Evolutionary conservation across 2,113 vertebrate genomes (phyloP).

Genomic region (Cyanoramphus novaezelandiae): DNA sequence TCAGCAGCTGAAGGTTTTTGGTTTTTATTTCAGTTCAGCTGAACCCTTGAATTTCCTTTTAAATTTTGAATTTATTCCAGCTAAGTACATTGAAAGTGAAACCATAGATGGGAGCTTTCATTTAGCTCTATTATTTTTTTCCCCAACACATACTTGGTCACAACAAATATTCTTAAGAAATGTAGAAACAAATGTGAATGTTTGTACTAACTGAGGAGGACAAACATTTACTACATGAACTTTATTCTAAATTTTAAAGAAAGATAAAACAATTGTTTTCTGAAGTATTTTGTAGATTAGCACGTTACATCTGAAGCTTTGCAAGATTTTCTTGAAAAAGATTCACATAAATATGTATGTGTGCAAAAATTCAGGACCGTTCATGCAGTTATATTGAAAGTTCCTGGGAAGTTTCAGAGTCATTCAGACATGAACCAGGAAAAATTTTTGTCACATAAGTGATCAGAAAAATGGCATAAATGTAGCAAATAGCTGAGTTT

Average conservation of each 20-base stretch:
- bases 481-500: not conserved
- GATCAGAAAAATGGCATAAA: not conserved
- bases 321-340: not conserved
- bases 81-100: not conserved
- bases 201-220: not conserved
- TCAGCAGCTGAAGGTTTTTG: not conserved
- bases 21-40: not conserved
- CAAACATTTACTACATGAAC: not conserved
- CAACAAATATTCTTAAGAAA: not conserved
- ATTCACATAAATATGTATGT: not conserved
- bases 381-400: not conserved
- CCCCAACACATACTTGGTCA: not conserved
- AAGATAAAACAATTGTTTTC: not conserved
- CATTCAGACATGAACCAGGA: not conserved
- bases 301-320: not conserved
- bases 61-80: not conserved
- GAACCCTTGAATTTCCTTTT: not conserved
- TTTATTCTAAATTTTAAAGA: not conserved
- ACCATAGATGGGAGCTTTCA: not conserved
- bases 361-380: not conserved
- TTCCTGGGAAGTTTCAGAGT: not conserved
- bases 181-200: not conserved
- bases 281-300: not conserved
- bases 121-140: not conserved
- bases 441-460: not conserved